These are phyloP conservation scores for Ichneumoninae sp. DNA, from an alignment of 2,888 invertebrate species.

Conservation along the genomic window DNA sequence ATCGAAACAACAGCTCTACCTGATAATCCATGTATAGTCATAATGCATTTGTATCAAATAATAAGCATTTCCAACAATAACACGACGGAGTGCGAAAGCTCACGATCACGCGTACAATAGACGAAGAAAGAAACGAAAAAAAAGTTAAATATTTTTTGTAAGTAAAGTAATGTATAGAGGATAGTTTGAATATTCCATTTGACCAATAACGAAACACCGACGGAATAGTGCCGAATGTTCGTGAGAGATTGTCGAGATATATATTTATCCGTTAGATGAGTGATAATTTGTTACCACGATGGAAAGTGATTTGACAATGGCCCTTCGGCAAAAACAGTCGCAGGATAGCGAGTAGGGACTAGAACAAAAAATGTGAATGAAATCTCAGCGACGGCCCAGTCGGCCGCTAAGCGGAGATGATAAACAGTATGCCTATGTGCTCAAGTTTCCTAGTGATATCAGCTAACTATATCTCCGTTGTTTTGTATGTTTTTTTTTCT, in stretches of 20 bases:
- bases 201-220: conserved; percentile 41
- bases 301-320: conserved; percentile 19
- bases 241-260: not conserved
- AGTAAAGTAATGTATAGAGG: conserved; percentile 49
- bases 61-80: conserved; percentile 64
- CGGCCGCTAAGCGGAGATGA: conserved; percentile 24
- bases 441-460: conserved; percentile 62
- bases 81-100: conserved; percentile 48
- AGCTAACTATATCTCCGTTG: conserved; percentile 54
- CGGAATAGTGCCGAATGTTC: conserved; percentile 37
- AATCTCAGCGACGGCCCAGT: conserved; percentile 16
- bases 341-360: conserved; percentile 36
- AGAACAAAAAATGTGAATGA: conserved; percentile 43
- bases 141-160: conserved; percentile 48
- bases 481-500: conserved; percentile 56
- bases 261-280: not conserved
- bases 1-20: conserved; percentile 66
- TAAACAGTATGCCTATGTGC: conserved; percentile 59
- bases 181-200: conserved; percentile 43
- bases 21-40: conserved; percentile 73
- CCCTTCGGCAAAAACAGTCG: conserved; percentile 18
- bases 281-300: conserved; percentile 11
- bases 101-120: conserved; percentile 44
- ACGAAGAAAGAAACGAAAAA: conserved; percentile 12
- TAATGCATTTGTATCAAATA: conserved; percentile 69